Conservation (phyloP, 1,140 invertebrate genomes). For the Nasonia giraulti region DNA sequence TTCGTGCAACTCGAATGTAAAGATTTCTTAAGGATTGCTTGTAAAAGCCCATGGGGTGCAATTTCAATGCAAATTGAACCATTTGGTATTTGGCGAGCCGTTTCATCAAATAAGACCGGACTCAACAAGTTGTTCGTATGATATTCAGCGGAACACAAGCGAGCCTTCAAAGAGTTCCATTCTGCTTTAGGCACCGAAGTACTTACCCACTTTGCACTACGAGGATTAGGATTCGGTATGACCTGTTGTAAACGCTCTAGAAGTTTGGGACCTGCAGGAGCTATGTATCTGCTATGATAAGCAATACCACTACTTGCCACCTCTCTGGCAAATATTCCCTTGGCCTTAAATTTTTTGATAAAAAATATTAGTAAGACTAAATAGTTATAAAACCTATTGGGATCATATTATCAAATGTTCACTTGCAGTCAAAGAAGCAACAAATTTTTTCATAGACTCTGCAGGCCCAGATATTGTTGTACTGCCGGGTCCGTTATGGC, state of each 20-base stretch:
- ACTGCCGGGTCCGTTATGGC: conserved; percentile 80
- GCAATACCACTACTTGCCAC: conserved; percentile 71
- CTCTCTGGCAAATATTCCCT: conserved; percentile 46
- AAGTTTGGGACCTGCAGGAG: conserved; percentile 77
- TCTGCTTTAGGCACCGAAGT: conserved; percentile 83
- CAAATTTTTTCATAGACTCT: conserved; percentile 64
- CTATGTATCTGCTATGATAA: conserved; percentile 80
- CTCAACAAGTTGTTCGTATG: conserved; percentile 89
- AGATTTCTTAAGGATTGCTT: conserved; percentile 47
- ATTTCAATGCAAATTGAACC: conserved; percentile 84
- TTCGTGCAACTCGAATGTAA: conserved; percentile 73
- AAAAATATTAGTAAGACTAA: neutral
- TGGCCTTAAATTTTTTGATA: conserved; percentile 59
- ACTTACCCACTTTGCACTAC: conserved; percentile 86
- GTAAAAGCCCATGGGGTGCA: conserved; percentile 81
- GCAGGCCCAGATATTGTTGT: conserved; percentile 81
- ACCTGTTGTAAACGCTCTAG: conserved; percentile 81
- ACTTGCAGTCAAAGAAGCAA: conserved; percentile 66
- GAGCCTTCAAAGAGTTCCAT: conserved; percentile 82
- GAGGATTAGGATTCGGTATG: conserved; percentile 76
- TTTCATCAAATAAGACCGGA: conserved; percentile 89
- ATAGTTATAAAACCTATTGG: neutral
- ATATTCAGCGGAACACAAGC: no score
- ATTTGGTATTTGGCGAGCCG: conserved; percentile 81
- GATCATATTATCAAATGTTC: neutral